A percentile compares a stretch with the other conserved stretches of the same genome.
These are phyloP conservation scores for Struthidea cinerea DNA, from an alignment of 2,113 vertebrate species.

Conservation along the genomic window DNA sequence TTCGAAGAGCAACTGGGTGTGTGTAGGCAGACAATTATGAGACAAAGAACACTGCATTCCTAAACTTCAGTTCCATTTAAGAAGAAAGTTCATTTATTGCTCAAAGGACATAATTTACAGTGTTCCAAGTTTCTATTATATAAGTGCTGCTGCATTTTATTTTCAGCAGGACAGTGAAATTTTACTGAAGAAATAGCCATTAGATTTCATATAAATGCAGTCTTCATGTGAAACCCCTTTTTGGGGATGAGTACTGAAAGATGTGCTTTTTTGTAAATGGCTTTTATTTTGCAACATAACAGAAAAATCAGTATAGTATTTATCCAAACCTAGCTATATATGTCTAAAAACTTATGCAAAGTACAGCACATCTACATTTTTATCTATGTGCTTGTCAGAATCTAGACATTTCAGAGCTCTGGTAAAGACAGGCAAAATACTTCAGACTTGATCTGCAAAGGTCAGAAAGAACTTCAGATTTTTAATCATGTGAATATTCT, in stretches of 20 bases:
- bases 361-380: not conserved
- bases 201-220: conserved; percentile 46
- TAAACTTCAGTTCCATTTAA: conserved; percentile 44
- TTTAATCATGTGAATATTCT: not conserved
- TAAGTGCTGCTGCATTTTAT: conserved; percentile 51
- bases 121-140: conserved; percentile 64
- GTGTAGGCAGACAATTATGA: conserved; percentile 42
- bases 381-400: not conserved
- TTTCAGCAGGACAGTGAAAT: conserved; percentile 55
- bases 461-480: not conserved
- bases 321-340: not conserved
- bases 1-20: conserved; percentile 9
- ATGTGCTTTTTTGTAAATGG: not conserved
- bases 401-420: not conserved
- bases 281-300: not conserved
- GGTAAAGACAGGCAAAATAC: not conserved
- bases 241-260: not conserved
- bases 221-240: conserved; percentile 27
- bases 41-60: conserved; percentile 57
- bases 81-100: conserved; percentile 60
- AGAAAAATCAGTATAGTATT: conserved; percentile 3
- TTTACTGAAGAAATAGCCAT: conserved; percentile 52
- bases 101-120: conserved; percentile 61
- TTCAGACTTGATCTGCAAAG: not conserved
- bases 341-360: not conserved